Conservation (phyloP, 2,888 invertebrate genomes). For the Leucophora obtusa region DNA sequence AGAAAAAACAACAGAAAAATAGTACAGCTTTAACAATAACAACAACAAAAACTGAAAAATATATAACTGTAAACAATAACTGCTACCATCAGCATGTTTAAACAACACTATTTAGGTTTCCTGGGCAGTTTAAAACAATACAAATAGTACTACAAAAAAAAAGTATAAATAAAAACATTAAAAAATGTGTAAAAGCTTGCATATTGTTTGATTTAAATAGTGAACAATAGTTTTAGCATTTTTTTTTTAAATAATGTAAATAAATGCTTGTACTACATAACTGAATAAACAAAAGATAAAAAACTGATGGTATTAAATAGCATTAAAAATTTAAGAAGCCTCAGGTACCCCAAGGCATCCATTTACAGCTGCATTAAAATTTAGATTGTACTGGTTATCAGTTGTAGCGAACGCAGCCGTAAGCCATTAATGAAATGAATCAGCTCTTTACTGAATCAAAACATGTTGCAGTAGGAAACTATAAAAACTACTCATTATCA, state of each 20-base stretch:
- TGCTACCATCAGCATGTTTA: neutral
- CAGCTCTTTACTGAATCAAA: too few species aligned
- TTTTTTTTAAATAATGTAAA: neutral
- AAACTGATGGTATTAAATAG: too few species aligned
- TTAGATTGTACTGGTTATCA: too few species aligned
- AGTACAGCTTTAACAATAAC: neutral
- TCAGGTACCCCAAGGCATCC: too few species aligned
- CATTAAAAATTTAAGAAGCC: too few species aligned
- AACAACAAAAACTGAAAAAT: neutral
- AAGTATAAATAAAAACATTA: neutral
- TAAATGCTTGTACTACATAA: neutral
- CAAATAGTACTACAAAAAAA: neutral
- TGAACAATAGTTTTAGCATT: constrained; percentile 21
- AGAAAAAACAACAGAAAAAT: neutral
- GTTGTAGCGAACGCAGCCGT: too few species aligned
- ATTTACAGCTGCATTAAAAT: too few species aligned
- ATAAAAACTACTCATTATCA: too few species aligned
- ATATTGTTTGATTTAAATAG: constrained; percentile 37
- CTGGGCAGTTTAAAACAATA: neutral
- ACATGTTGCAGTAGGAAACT: too few species aligned
- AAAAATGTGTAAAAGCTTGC: constrained; percentile 6
- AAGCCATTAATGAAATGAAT: too few species aligned
- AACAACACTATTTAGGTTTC: neutral
- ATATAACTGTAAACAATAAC: neutral
- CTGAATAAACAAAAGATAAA: neutral